A percentile compares a stretch with the other conserved stretches of the same genome.
Conservation (phyloP, 2,888 invertebrate genomes). For the Nomada ferruginata region DNA sequence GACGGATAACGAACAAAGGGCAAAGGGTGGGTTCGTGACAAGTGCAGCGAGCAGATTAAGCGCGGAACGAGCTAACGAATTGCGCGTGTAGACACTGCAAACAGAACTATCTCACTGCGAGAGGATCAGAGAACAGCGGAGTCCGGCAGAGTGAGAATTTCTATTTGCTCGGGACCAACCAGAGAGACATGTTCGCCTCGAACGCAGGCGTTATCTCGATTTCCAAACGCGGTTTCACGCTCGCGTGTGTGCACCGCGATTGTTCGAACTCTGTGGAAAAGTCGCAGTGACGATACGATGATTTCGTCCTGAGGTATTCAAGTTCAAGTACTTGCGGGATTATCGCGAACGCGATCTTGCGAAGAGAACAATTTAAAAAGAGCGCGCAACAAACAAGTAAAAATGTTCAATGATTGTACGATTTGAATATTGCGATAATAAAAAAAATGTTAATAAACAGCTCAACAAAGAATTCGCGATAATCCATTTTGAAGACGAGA, state of each 20-base stretch:
- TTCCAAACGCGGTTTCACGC: background rate
- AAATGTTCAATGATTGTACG: too few relatives aligned
- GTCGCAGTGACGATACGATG: background rate
- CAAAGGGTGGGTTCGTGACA: constrained; percentile 21
- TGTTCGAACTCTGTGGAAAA: background rate
- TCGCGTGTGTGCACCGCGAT: background rate
- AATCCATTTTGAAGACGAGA: too few relatives aligned
- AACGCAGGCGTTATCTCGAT: constrained; percentile 33
- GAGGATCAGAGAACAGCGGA: constrained; percentile 19
- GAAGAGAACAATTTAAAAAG: background rate
- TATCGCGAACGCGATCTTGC: too few relatives aligned
- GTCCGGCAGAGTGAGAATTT: constrained; percentile 32
- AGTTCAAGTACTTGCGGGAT: too few relatives aligned
- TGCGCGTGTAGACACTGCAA: constrained; percentile 56
- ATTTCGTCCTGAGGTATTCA: too few relatives aligned
- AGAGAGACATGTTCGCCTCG: constrained; percentile 16
- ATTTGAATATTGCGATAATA: too few relatives aligned
- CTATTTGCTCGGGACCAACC: constrained; percentile 41
- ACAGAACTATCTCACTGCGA: constrained; percentile 67
- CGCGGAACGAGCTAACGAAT: constrained; percentile 42
- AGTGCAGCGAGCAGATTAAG: constrained; percentile 53
- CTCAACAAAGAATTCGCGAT: too few relatives aligned
- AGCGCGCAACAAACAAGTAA: too few relatives aligned
- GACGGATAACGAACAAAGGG: constrained; percentile 2
- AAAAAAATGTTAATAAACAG: too few relatives aligned